Percentiles rank a stretch among this genome's conserved stretches.
These are phyloP conservation scores for Otis tarda DNA, from an alignment of 2,113 vertebrate species.

Conservation along the genomic window DNA sequence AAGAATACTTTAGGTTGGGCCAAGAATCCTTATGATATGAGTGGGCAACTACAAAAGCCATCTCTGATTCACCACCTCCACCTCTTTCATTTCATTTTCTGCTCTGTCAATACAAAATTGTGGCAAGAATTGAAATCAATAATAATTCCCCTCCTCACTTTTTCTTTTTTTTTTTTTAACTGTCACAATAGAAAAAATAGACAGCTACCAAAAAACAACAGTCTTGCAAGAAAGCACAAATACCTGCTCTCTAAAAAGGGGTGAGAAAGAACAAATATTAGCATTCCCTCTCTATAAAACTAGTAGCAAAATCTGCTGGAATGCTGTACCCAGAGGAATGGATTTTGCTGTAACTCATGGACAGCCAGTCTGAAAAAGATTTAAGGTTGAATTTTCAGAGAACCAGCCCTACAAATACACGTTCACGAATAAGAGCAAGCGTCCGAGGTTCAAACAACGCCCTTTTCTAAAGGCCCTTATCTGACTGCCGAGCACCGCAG, in stretches of 20 bases:
- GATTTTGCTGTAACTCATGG: neutral
- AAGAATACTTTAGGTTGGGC: neutral
- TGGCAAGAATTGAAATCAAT: conserved; percentile 14
- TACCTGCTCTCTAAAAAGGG: neutral
- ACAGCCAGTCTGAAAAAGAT: neutral
- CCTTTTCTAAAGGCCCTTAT: neutral
- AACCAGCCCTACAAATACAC: neutral
- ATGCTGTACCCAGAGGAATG: neutral
- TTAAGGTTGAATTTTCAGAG: neutral
- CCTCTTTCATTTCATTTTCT: neutral
- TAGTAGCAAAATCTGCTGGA: neutral
- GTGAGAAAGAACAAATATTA: neutral
- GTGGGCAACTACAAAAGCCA: neutral
- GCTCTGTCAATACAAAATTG: neutral
- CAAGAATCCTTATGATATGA: neutral
- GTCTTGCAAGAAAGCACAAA: neutral
- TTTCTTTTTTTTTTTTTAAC: neutral
- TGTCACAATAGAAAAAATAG: neutral
- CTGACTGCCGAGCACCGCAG: neutral
- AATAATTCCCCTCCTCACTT: neutral
- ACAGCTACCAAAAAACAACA: neutral
- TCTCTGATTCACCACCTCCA: neutral
- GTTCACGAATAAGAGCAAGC: neutral
- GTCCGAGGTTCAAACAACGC: neutral
- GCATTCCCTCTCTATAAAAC: neutral